Evolutionary conservation across 2,797 vertebrate genomes (phyloP), one percentile per base, ranked within the genome.

Genomic region (Cyprinodon diabolis): DNA sequence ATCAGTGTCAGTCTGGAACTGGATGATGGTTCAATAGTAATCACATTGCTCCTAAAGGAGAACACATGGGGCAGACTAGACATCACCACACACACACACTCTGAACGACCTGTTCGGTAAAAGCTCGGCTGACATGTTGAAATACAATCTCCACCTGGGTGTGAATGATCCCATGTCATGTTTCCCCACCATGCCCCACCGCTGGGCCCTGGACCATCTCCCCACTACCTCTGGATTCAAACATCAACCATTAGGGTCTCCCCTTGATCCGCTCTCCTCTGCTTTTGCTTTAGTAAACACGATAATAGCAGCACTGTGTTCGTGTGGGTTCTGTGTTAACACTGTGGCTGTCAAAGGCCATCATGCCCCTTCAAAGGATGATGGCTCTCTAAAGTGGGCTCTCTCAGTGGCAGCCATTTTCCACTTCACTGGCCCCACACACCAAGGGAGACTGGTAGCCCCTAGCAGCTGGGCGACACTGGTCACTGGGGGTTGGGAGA

Each of bases 371-470:
- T 94, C 93, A 94, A 94, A 94, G 88, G 88, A 89, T 94, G 94
- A 94, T 91, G 92, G 87, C 92, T 93, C 93, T 94, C 93, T 94
- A 93, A 94, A 95, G 92, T 94, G 93, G 90, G 89, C 90, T 93
- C 91, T 91, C 92, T 92, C 86, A 65, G 91, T 87, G 89, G 92
- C 90, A 90, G 89, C 93, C 93, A 95, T 94, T 95, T 95, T 94
- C 93, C 94, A 94, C 93, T 95, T 93, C 89, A 94, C 93, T 94
- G 93, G 92, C 81, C 91, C 88, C 91, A 90, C 90, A 92, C 91
- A 94, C 84, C 83, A 91, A 92, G 93, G 90, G 91, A 86, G 86
- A 91, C 89, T 78, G 87, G 92, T 89, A 86, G 86, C 86, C 89
- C 86, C 87, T 78, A 93, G 91, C 93, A 94, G 93, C 94, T 94